Evolutionary conservation across 2,113 vertebrate species (phyloP).

Genomic region (Apus apus): DNA sequence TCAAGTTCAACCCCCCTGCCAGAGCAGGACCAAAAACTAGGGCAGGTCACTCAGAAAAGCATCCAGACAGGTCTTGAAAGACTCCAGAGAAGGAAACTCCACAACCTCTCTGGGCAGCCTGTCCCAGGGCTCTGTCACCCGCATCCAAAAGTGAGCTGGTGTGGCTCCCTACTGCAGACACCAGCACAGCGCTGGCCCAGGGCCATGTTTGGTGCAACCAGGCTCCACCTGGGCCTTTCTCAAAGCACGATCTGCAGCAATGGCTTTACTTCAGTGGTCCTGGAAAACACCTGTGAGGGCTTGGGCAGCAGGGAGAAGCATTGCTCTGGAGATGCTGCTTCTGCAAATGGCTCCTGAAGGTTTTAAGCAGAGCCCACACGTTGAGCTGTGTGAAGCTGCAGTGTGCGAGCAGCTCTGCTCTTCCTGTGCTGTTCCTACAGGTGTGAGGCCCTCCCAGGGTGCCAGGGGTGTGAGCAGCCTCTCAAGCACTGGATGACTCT

Average conservation of each 20-base stretch:
- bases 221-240: not conserved
- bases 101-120: no score
- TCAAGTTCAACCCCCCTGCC: no score
- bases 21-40: no score
- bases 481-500: not conserved
- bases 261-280: not conserved
- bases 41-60: no score
- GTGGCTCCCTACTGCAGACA: not conserved
- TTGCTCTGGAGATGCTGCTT: not conserved
- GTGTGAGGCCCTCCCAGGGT: fast-evolving
- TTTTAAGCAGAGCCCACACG: not conserved
- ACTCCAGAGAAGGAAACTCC: no score
- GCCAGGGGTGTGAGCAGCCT: not conserved
- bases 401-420: not conserved
- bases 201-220: not conserved
- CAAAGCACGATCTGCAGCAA: not conserved
- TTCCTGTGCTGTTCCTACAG: not conserved
- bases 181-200: not conserved
- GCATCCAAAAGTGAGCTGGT: no score
- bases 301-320: not conserved
- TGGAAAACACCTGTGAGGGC: fast-evolving
- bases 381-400: not conserved
- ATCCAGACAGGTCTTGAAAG: no score
- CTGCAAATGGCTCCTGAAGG: not conserved
- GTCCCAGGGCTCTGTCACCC: no score